Percentiles rank a stretch among this genome's conserved stretches.
Conservation (phyloP, 2,113 vertebrate species). For the Ranitomeya imitator region DNA sequence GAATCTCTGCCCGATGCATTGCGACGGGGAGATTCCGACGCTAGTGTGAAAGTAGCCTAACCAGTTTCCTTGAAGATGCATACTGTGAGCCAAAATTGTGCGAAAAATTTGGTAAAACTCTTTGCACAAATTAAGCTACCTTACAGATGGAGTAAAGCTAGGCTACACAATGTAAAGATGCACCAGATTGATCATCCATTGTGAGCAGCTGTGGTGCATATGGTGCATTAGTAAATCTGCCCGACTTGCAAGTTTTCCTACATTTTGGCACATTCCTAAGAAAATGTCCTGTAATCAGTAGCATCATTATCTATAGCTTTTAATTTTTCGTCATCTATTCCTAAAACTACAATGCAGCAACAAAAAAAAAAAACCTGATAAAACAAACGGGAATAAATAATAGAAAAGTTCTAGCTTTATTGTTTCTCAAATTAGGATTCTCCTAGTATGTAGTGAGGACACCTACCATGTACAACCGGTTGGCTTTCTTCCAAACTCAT, state of each 20-base stretch:
- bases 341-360: neutral
- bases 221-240: too few species aligned
- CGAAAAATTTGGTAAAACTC: too few species aligned
- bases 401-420: slow-evolving; percentile 39
- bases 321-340: neutral
- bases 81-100: too few species aligned
- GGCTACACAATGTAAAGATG: too few species aligned
- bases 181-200: too few species aligned
- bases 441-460: slow-evolving; percentile 34
- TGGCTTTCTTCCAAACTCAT: slow-evolving; percentile 42
- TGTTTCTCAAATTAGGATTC: slow-evolving; percentile 19
- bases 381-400: neutral
- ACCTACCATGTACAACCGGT: slow-evolving; percentile 24
- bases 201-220: too few species aligned
- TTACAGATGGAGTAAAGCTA: too few species aligned
- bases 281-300: neutral
- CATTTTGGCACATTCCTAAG: neutral
- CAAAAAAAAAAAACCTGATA: neutral
- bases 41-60: too few species aligned
- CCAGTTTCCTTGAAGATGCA: too few species aligned
- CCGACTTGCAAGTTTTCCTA: neutral
- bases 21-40: too few species aligned
- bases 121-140: too few species aligned
- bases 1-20: too few species aligned
- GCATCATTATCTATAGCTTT: neutral